Evolutionary conservation across 2,113 vertebrate genomes (phyloP).

Genomic region (Oxyruncus cristatus): DNA sequence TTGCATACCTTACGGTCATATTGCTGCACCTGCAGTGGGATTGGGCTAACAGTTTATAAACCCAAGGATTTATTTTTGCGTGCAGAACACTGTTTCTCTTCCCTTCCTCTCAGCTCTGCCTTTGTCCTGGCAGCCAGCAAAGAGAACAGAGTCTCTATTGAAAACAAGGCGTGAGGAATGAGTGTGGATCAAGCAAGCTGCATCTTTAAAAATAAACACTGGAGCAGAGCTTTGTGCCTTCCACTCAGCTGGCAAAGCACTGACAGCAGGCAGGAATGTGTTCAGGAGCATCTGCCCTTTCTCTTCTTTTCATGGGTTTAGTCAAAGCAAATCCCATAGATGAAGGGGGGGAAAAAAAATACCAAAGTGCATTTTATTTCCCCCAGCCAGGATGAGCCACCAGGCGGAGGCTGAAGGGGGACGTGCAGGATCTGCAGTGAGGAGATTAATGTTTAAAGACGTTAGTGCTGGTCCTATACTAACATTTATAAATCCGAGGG

Average conservation of each 20-base stretch:
- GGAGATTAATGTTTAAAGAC: slow-evolving; percentile 67
- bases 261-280: slow-evolving; percentile 4
- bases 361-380: neutral
- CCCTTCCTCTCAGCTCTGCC: neutral
- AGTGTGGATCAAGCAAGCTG: neutral
- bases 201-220: slow-evolving; percentile 17
- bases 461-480: slow-evolving; percentile 45
- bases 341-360: neutral
- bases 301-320: neutral
- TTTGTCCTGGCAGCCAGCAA: neutral
- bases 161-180: neutral
- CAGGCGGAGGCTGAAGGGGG: neutral
- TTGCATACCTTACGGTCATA: rapidly evolving
- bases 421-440: neutral
- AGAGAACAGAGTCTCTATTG: neutral
- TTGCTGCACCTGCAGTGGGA: neutral
- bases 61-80: neutral
- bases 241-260: neutral
- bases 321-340: slow-evolving; percentile 9
- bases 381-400: neutral
- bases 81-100: neutral
- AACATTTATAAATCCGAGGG: slow-evolving; percentile 52
- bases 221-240: slow-evolving; percentile 20
- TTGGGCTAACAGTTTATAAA: neutral
- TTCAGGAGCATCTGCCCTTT: slow-evolving; percentile 33